Conservation (phyloP, 2,113 vertebrate genomes). For the Solenodon paradoxus region DNA sequence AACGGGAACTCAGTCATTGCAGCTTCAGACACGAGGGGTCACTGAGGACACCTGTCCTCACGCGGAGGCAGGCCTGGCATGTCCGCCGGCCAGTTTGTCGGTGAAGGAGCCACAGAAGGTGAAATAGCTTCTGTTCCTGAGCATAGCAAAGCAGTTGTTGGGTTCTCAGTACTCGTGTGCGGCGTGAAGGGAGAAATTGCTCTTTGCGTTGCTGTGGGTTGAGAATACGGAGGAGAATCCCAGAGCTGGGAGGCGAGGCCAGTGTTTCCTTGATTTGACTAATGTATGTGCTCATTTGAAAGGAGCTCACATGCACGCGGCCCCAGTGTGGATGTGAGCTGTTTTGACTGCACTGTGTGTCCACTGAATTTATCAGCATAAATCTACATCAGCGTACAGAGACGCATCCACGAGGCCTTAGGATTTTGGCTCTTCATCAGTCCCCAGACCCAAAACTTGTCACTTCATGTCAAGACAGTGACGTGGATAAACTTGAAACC, state of each 20-base stretch:
- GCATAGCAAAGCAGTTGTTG: neutral
- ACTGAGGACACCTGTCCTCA: neutral
- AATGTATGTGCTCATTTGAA: neutral
- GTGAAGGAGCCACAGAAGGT: neutral
- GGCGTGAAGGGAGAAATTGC: neutral
- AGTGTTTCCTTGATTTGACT: neutral
- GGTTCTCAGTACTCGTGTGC: no score
- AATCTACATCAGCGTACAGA: neutral
- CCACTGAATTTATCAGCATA: neutral
- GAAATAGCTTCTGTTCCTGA: neutral
- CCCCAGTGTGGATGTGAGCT: neutral
- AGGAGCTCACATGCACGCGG: neutral
- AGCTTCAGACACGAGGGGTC: neutral
- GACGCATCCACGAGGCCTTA: neutral
- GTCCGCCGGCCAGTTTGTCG: rapidly evolving
- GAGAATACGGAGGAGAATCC: neutral
- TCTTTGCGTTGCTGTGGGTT: neutral
- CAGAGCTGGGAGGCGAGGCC: no score
- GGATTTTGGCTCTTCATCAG: neutral
- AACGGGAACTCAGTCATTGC: neutral
- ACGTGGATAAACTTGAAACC: neutral
- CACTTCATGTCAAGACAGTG: neutral
- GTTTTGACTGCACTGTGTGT: rapidly evolving
- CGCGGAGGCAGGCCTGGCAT: rapidly evolving
- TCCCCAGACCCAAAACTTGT: neutral